Evolutionary conservation across 2,888 invertebrate species (phyloP).

Genomic region (Dasysyrphus tricinctus): DNA sequence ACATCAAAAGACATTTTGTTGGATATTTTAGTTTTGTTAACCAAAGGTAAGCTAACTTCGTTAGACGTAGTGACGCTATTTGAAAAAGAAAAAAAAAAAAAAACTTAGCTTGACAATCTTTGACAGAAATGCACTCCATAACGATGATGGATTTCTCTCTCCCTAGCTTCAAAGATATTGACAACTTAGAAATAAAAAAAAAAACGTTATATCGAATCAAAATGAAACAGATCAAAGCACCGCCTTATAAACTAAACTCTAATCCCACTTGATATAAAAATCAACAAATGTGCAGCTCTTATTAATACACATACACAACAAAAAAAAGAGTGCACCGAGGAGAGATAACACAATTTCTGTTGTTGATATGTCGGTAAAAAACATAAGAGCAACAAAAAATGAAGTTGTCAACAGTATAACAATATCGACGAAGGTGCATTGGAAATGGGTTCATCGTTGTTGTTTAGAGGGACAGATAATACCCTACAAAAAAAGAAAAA

Average conservation of each 20-base stretch:
- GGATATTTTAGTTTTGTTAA: neutral
- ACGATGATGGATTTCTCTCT: conserved; percentile 49
- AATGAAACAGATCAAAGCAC: conserved; percentile 77
- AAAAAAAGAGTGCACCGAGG: conserved; percentile 50
- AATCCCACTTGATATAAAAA: conserved; percentile 82
- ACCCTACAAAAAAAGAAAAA: neutral
- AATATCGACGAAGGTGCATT: conserved; percentile 32
- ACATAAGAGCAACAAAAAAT: neutral
- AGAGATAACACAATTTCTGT: conserved; percentile 51
- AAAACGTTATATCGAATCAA: conserved; percentile 62
- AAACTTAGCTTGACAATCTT: conserved; percentile 50
- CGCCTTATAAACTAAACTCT: conserved; percentile 79
- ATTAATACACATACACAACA: conserved; percentile 28
- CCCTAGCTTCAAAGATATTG: neutral
- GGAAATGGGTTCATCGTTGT: conserved; percentile 33
- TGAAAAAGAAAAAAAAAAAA: conserved; percentile 2
- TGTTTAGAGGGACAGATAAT: conserved; percentile 23
- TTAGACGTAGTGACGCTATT: conserved; percentile 57
- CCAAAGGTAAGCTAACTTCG: conserved; percentile 1
- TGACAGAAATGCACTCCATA: conserved; percentile 56
- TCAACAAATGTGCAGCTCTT: conserved; percentile 77
- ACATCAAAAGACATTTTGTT: neutral
- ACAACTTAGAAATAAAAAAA: conserved; percentile 48
- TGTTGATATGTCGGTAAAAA: conserved; percentile 35
- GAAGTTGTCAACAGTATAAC: conserved; percentile 44